Evolutionary conservation across 2,888 invertebrate genomes (phyloP).

Genomic region (Scaptomyza parva): DNA sequence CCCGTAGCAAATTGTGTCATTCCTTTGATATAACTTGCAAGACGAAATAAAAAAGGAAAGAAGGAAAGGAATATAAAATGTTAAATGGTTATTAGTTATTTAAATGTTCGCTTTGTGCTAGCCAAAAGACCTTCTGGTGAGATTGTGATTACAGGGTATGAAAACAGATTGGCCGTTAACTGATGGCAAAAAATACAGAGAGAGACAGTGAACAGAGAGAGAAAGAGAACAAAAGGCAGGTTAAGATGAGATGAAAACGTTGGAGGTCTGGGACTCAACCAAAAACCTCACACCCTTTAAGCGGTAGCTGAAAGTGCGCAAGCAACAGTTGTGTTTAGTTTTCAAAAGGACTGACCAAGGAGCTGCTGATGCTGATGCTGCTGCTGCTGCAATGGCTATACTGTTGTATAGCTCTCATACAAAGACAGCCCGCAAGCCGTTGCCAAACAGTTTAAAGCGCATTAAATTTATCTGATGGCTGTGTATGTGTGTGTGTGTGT

Average conservation of each 20-base stretch:
- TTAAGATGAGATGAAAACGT: constrained; percentile 24
- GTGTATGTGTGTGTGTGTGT: constrained; percentile 2
- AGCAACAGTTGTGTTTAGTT: constrained; percentile 76
- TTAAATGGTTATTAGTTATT: background rate
- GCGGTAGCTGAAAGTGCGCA: constrained; percentile 51
- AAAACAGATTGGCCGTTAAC: constrained; percentile 48
- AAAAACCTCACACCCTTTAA: constrained; percentile 63
- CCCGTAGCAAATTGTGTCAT: background rate
- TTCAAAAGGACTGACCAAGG: constrained; percentile 59
- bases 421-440: constrained; percentile 35
- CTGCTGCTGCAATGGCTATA: background rate
- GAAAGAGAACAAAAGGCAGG: constrained; percentile 15
- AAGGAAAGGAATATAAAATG: background rate
- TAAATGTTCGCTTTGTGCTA: background rate
- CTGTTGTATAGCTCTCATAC: constrained; percentile 8
- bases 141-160: constrained; percentile 20
- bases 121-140: background rate
- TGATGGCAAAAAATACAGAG: constrained; percentile 23
- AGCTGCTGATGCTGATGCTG: constrained; percentile 8
- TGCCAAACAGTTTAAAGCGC: constrained; percentile 78
- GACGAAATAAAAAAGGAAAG: constrained; percentile 1
- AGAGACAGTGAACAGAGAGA: background rate
- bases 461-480: constrained; percentile 76
- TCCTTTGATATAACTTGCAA: background rate
- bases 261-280: constrained; percentile 44